Percentiles rank a stretch among this genome's conserved stretches.
phyloP scores from a whole-genome alignment of 2,888 invertebrate genomes.

The Agonopterix subpropinquella region DNA sequence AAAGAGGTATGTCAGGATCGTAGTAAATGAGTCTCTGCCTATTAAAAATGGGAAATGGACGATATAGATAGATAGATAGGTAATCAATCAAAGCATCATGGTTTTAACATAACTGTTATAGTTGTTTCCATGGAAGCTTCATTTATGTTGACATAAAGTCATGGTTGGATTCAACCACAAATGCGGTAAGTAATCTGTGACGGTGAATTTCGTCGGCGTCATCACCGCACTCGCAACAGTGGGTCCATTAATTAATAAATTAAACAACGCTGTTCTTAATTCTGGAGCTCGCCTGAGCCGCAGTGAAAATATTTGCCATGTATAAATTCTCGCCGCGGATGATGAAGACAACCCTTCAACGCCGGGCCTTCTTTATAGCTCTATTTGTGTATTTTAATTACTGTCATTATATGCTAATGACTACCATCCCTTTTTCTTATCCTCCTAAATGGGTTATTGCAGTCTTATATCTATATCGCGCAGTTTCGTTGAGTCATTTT shows the following conservation, averaged over 20 bases:
- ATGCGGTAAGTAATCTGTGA: slow-evolving; percentile 5
- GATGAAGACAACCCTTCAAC: slow-evolving; percentile 75
- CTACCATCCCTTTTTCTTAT: slow-evolving; percentile 77
- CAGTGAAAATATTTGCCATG: slow-evolving; percentile 71
- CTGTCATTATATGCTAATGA: slow-evolving; percentile 80
- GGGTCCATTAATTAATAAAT: slow-evolving; percentile 73
- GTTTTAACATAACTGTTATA: no score
- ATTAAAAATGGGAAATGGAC: no score
- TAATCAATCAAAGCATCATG: no score
- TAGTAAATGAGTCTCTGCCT: no score
- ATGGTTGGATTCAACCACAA: not conserved
- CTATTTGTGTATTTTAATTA: slow-evolving; percentile 84
- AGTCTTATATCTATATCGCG: slow-evolving; percentile 66
- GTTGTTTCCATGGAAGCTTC: no score
- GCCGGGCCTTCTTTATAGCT: slow-evolving; percentile 76
- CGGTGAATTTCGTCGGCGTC: slow-evolving; percentile 1
- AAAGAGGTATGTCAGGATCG: no score
- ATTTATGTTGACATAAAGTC: no score
- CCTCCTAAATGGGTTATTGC: slow-evolving; percentile 73
- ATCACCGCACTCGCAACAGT: slow-evolving; percentile 38
- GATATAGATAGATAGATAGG: no score
- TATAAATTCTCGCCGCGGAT: slow-evolving; percentile 67
- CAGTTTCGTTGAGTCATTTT: slow-evolving; percentile 59
- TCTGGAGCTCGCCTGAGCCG: slow-evolving; percentile 50
- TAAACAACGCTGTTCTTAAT: slow-evolving; percentile 69